phyloP scores from a whole-genome alignment of 2,888 invertebrate species.

The Ophonus ardosiacus region DNA sequence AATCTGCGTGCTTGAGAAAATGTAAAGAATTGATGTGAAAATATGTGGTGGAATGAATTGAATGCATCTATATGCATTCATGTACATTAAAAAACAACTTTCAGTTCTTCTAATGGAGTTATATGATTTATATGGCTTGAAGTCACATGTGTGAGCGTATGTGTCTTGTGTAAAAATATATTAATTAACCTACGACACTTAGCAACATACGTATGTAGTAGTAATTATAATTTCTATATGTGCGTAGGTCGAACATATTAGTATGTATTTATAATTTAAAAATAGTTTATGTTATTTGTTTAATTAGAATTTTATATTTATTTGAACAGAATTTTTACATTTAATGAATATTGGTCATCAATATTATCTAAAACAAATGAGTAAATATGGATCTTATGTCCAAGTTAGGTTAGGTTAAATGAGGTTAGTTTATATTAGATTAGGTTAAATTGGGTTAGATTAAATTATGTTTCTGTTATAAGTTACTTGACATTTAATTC shows the following conservation, averaged over 20 bases:
- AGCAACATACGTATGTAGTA: not conserved
- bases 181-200: conserved; percentile 27
- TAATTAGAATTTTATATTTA: too few species aligned
- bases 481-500: too few species aligned
- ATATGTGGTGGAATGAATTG: not conserved
- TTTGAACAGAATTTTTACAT: too few species aligned
- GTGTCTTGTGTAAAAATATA: conserved; percentile 30
- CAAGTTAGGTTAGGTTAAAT: too few species aligned
- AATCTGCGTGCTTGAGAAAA: not conserved
- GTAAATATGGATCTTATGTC: too few species aligned
- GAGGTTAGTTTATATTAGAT: too few species aligned
- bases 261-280: too few species aligned
- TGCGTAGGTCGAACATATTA: not conserved
- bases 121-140: conserved; percentile 11
- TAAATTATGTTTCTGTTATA: too few species aligned
- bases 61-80: not conserved
- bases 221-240: not conserved
- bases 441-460: too few species aligned
- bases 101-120: conserved; percentile 27
- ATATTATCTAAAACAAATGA: too few species aligned
- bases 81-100: conserved; percentile 1
- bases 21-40: not conserved
- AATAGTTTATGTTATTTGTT: too few species aligned
- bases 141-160: not conserved
- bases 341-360: too few species aligned